These are phyloP conservation scores for Melinopterus prodromus DNA, from an alignment of 2,888 invertebrate species.

Conservation along the genomic window DNA sequence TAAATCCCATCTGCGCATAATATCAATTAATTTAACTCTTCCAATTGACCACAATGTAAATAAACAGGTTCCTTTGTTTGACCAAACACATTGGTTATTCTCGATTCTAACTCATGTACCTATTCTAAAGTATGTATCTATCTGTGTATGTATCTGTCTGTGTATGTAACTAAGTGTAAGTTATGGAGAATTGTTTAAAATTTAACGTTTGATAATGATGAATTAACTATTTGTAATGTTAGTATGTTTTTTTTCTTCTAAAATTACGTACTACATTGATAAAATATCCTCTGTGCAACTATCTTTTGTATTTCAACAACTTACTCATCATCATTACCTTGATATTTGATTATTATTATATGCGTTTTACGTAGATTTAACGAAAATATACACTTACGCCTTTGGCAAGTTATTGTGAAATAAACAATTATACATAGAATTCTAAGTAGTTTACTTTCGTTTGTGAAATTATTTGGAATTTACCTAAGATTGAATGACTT, in stretches of 20 bases:
- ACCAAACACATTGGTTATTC: not conserved
- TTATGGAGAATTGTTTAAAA: no score
- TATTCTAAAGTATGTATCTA: not conserved
- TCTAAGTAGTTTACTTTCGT: not conserved
- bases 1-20: not conserved
- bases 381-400: not conserved
- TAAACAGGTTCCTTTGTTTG: not conserved
- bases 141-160: not conserved
- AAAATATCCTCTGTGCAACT: no score
- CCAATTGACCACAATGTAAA: not conserved
- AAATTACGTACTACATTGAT: no score
- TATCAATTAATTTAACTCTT: not conserved
- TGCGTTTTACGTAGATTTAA: not conserved
- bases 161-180: not conserved
- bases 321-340: not conserved
- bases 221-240: no score
- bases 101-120: not conserved
- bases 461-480: not conserved
- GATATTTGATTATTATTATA: not conserved
- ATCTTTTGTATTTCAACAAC: no score
- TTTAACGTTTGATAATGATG: no score
- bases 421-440: not conserved
- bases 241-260: no score
- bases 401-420: not conserved
- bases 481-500: no score